A percentile compares a stretch with the other conserved stretches of the same genome.
Conservation (phyloP, 2,797 vertebrate species). For the Lithobates sylvaticus region DNA sequence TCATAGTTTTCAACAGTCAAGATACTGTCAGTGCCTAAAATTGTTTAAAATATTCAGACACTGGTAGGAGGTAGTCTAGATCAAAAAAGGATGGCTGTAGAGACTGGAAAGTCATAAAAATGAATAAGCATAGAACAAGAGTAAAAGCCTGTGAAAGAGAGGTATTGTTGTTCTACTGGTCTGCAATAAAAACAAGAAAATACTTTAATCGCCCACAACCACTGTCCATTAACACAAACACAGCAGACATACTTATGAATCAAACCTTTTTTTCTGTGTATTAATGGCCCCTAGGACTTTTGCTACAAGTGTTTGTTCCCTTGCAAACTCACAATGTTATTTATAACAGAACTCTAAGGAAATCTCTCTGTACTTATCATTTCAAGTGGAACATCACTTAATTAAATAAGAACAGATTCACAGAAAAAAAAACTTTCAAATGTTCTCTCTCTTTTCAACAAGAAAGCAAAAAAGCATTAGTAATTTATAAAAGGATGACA, state of each 20-base stretch:
- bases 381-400: conserved; percentile 10
- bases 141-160: neutral
- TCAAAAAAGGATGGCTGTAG: neutral
- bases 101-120: neutral
- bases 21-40: neutral
- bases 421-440: neutral
- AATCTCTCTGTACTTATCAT: conserved; percentile 8
- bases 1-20: neutral
- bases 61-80: neutral
- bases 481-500: conserved; percentile 17
- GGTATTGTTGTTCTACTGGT: neutral
- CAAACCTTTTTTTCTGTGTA: neutral
- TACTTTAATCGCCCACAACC: neutral
- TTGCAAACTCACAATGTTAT: conserved; percentile 7
- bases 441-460: conserved; percentile 33
- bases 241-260: conserved; percentile 3
- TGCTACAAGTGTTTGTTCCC: conserved; percentile 1
- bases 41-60: conserved; percentile 13
- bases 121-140: neutral
- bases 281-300: neutral
- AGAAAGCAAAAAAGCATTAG: conserved; percentile 10
- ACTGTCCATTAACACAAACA: neutral
- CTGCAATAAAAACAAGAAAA: neutral
- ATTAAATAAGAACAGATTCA: neutral
- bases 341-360: neutral